phyloP scores from a whole-genome alignment of 2,797 vertebrate species.

The Anableps anableps region DNA sequence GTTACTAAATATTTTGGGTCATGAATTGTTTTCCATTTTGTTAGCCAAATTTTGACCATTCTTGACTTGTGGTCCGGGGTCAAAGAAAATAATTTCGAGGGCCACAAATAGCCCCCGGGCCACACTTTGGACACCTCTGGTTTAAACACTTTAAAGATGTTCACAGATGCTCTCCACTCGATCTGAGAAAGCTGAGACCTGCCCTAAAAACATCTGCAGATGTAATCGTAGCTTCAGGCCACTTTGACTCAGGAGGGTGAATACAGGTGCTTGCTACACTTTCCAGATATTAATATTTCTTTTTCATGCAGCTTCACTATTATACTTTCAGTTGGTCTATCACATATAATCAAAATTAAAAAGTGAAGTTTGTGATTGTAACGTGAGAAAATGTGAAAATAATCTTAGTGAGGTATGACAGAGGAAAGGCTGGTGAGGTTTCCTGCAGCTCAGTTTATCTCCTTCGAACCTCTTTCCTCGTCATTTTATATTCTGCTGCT shows the following conservation, averaged over 20 bases:
- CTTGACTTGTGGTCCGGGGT: no score
- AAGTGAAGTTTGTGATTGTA: background rate
- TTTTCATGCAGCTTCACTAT: background rate
- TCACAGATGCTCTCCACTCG: background rate
- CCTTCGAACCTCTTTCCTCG: background rate
- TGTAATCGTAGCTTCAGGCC: no score
- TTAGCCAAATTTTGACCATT: no score
- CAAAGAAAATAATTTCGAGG: no score
- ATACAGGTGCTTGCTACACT: background rate
- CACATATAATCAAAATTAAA: background rate
- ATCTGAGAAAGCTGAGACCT: background rate
- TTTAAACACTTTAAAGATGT: no score
- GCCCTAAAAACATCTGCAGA: no score
- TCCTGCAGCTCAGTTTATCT: conserved; percentile 12
- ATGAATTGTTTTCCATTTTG: no score
- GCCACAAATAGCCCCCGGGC: no score
- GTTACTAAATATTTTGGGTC: no score
- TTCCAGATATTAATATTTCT: background rate
- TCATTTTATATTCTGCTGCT: conserved; percentile 4
- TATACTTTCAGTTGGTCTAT: background rate
- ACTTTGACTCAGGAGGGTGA: background rate
- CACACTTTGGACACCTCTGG: no score
- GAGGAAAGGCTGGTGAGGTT: conserved; percentile 4
- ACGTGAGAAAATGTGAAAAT: background rate
- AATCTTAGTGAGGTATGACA: background rate